These are phyloP conservation scores for Danio rerio DNA, from an alignment of 2,113 vertebrate species.

Conservation along the genomic window GRCz12tu NC_133182.1:67663001-67663500, in stretches of 20 bases:
- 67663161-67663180: constrained; percentile 27
- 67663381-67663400: constrained; percentile 54
- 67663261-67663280: constrained; percentile 77
- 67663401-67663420: constrained; percentile 63
- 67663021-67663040: not conserved
- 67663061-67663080: constrained; percentile 19
- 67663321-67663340: constrained; percentile 58
- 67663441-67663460: constrained; percentile 37
- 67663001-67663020: constrained; percentile 5
- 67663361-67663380: constrained; percentile 40
- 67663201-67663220: constrained; percentile 24
- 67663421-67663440: constrained; percentile 72
- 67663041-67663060: not conserved
- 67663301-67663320: constrained; percentile 58
- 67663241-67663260: constrained; percentile 71
- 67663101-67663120: constrained; percentile 36
- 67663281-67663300: constrained; percentile 79
- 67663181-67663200: constrained; percentile 4
- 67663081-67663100: constrained; percentile 19
- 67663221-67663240: constrained; percentile 69
- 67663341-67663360: constrained; percentile 58
- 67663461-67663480: constrained; percentile 47
- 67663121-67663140: constrained; percentile 33
- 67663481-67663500: constrained; percentile 56
- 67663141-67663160: constrained; percentile 37